Evolutionary conservation across 2,113 vertebrate genomes (phyloP), one percentile per base, ranked within the genome.

Genomic region (Choloepus hoffmanni): DNA sequence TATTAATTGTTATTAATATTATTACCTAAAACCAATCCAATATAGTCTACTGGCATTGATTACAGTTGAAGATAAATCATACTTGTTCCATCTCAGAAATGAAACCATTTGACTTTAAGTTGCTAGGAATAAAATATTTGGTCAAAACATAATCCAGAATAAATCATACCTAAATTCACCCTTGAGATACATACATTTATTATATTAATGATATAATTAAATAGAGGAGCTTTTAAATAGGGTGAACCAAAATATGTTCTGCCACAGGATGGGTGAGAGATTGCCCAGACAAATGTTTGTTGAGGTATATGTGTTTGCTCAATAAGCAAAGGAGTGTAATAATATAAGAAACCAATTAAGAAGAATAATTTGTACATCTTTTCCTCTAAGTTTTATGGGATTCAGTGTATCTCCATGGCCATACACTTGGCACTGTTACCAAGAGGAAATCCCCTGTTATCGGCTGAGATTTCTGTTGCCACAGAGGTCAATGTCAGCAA

Each of bases 291-390:
- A 70, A 62, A 65, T 81, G 40, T 55, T 24, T 82, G 24, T 26
- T 18, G 63, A 77, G 13, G 16, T 26, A 43, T 65, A 30, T 55
- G 36, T 70, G 10, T 30, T 91, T 76, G 36, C 30, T 85, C 50
- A 84, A 2, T 43, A 23, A 72, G 12, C 23, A 74, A 93, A 89
- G 45, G 53, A 65, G 33, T 50, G 14, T 77, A 81, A 63, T 36
- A 78, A 43, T 40, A 30, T 48, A 89, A 55, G 36, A 96, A 95
- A 58, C 58, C 16, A 72, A 24, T 96, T 93, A 89, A 84, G 36
- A 89, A 85, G 18, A 70, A 72, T 45, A 28, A 72, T 55, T 4
- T 43, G 28, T 26, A 58, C 4, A 16, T 65, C 74, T 36, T 88
- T 92, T 63, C 58, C 36, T 30, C 48, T 36, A 53, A 73, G 45